These are phyloP conservation scores for Ceriagrion tenellum DNA, from an alignment of 2,888 invertebrate genomes.

Conservation along the genomic window DNA sequence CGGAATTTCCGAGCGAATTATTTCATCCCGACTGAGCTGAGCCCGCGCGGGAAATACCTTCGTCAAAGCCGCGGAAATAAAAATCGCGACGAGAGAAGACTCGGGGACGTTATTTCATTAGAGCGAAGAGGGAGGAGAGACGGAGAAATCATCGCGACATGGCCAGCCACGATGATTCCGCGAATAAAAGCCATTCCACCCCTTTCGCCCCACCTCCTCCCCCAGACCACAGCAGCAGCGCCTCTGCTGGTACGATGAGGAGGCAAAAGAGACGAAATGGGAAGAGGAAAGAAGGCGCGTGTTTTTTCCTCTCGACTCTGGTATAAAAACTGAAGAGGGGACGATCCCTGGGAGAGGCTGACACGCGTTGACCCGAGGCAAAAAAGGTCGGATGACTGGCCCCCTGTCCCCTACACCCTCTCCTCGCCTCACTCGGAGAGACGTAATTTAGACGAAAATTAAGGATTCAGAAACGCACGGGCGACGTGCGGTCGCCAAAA, in stretches of 20 bases:
- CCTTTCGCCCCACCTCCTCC: neutral
- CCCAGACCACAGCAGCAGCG: too few species aligned
- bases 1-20: conserved; percentile 9
- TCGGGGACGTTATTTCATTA: conserved; percentile 31
- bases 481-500: neutral
- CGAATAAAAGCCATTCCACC: neutral
- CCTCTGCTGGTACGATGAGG: too few species aligned
- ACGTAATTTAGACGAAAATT: neutral
- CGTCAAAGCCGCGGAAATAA: conserved; percentile 9
- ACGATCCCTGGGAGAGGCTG: conserved; percentile 10
- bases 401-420: neutral
- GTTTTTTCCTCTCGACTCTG: neutral
- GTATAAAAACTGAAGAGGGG: conserved; percentile 2
- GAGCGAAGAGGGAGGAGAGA: neutral
- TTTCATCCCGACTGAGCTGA: neutral
- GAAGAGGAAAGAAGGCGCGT: neutral
- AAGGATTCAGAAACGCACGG: conserved; percentile 34
- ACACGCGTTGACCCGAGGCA: conserved; percentile 36
- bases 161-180: neutral
- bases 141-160: neutral
- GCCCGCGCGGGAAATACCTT: neutral
- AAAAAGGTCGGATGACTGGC: neutral
- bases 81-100: neutral
- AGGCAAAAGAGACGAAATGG: neutral
- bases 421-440: neutral